Base-by-base conservation (phyloP, 2,113 vertebrate species). In the Vireo altiloquus region DNA sequence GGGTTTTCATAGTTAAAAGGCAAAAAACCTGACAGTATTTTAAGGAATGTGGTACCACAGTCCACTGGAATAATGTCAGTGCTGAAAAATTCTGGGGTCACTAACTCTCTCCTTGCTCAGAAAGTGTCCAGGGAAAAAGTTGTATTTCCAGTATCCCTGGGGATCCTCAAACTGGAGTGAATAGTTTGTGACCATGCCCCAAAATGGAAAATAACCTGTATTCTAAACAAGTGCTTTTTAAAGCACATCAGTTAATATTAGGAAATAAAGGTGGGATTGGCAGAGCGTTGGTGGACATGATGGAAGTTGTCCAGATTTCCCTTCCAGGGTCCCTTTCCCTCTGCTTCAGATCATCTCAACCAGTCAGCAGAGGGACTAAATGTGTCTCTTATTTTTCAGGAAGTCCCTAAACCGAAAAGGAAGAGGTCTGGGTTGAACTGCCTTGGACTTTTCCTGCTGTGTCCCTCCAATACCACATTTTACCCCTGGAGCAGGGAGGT, bases 91-190 rank as follows among this genome's bases (percentile, higher is more conserved):
- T 27, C 17, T 56, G 30, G 33, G 46, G 28, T 46, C 16, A 28
- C 24, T 4, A 8, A 9, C 4, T 42, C 22, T 39, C 9, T 23
- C 42, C 40, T 52, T 37, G 30, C 49, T 69, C 65, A 57, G 68
- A 42, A 35, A 6, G 2, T 0, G 19, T 25, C 64, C 49, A 60
- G n/a, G 66, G 59, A n/a, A 81, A 57, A 66, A 53, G 2, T 0
- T 0, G 5, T 7, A 8, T 3, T 53, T 82, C 37, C 15, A n/a
- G 1, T 3, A 4, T 4, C 28, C 33, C 14, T 15, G 27, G 20
- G 15, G 13, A 20, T n/a, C 5, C 64, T 84, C 25, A 54, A 22
- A 10, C 5, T 39, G 74, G 12, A 66, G 39, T 5, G 46, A 50
- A 11, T 3, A 52, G 17, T 35, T 78, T 30, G 4, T 53, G 39